Evolutionary conservation across 2,888 invertebrate species (phyloP).

Genomic region (Panopea generosa): DNA sequence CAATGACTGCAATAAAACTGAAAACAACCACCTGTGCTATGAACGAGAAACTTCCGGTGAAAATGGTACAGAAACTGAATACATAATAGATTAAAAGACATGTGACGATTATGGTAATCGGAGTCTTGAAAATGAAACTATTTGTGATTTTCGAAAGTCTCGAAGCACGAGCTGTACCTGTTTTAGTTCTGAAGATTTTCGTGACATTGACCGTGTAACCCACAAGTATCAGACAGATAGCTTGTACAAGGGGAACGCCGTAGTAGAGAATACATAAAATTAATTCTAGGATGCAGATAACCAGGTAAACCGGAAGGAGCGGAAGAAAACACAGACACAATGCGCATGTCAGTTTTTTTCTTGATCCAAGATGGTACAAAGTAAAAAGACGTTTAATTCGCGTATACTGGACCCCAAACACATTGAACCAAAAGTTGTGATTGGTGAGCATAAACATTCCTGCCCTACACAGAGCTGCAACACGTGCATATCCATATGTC

Average conservation of each 20-base stretch:
- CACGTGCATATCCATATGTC: slow-evolving; percentile 28
- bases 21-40: slow-evolving; percentile 31
- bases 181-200: no score
- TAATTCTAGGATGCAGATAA: slow-evolving; percentile 2
- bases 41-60: slow-evolving; percentile 36
- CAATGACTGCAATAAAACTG: slow-evolving; percentile 29
- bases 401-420: not conserved
- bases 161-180: no score
- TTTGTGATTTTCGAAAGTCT: no score
- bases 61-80: slow-evolving; percentile 5
- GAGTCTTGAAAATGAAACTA: no score
- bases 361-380: not conserved
- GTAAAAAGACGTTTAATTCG: not conserved
- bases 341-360: not conserved
- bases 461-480: not conserved
- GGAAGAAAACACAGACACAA: not conserved
- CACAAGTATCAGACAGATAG: not conserved
- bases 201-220: no score
- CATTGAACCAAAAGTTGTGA: slow-evolving; percentile 27
- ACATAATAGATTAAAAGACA: slow-evolving; percentile 5
- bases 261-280: slow-evolving; percentile 8
- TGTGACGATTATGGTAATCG: not conserved
- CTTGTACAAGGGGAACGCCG: slow-evolving; percentile 1
- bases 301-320: not conserved
- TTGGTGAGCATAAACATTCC: slow-evolving; percentile 28